Evolutionary conservation across 2,888 invertebrate species (phyloP).

Genomic region (Machimus atricapillus): DNA sequence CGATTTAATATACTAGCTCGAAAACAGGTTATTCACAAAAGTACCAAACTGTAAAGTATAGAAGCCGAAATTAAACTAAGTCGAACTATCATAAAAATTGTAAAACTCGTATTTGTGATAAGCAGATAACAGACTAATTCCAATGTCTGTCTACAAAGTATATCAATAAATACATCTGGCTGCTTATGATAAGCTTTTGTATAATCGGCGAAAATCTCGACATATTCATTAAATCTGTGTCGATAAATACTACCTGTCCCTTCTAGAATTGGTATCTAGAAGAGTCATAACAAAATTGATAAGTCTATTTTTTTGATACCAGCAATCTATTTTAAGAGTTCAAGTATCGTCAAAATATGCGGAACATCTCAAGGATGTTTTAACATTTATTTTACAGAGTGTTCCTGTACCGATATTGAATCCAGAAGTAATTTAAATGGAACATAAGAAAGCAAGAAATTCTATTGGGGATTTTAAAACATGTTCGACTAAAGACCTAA

Average conservation of each 20-base stretch:
- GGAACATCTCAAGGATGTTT: background rate
- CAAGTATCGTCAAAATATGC: background rate
- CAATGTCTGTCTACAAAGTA: background rate
- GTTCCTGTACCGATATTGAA: too few species aligned
- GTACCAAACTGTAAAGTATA: background rate
- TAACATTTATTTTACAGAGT: too few species aligned
- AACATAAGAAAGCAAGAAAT: too few species aligned
- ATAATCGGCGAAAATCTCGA: background rate
- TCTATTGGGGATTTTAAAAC: too few species aligned
- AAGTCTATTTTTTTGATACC: background rate
- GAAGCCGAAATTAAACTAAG: background rate
- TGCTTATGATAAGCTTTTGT: background rate
- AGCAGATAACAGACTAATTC: background rate
- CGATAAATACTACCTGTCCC: background rate
- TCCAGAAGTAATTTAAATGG: too few species aligned
- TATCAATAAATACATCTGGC: background rate
- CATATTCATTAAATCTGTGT: background rate
- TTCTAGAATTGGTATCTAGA: background rate
- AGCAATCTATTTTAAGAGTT: background rate
- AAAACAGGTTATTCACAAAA: background rate
- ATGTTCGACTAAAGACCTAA: too few species aligned
- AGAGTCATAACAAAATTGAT: background rate
- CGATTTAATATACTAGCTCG: too few species aligned
- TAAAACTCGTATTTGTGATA: background rate
- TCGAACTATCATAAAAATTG: background rate